Evolutionary conservation across 2,888 invertebrate species (phyloP).

Genomic region (Macaria liturata): DNA sequence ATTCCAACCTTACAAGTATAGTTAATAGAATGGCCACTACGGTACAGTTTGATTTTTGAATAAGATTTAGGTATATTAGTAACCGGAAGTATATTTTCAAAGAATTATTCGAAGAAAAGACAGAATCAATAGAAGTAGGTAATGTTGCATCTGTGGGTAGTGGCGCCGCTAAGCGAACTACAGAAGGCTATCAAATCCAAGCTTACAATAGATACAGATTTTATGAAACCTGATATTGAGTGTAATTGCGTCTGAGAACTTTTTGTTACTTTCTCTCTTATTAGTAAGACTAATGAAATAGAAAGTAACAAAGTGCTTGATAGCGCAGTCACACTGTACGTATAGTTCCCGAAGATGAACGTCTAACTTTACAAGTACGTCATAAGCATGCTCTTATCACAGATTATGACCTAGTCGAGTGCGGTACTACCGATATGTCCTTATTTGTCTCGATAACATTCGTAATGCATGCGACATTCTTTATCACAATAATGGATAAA

Average conservation of each 20-base stretch:
- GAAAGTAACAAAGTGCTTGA: background rate
- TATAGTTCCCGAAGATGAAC: conserved; percentile 44
- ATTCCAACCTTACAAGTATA: conserved; percentile 37
- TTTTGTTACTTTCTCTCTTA: background rate
- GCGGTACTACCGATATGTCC: conserved; percentile 73
- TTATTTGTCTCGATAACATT: conserved; percentile 48
- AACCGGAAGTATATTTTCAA: conserved; percentile 12
- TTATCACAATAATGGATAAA: conserved; percentile 32
- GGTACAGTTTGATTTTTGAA: conserved; percentile 50
- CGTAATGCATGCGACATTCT: conserved; percentile 33
- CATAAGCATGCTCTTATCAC: conserved; percentile 80
- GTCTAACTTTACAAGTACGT: conserved; percentile 58
- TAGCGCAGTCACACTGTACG: background rate
- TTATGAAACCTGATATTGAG: conserved; percentile 43
- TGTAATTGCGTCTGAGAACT: background rate
- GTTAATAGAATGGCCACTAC: conserved; percentile 71
- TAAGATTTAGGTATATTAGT: conserved; percentile 1
- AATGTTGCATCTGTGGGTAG: conserved; percentile 27
- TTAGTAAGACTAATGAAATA: background rate
- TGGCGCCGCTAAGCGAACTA: conserved; percentile 75
- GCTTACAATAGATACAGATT: conserved; percentile 52
- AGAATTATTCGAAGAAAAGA: conserved; percentile 11
- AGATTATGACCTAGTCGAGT: conserved; percentile 73
- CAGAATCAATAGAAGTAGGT: conserved; percentile 11
- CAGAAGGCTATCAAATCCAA: conserved; percentile 78